Percentiles rank a stretch among this genome's conserved stretches.
Conservation (phyloP, 2,797 vertebrate species). For the Thalassophryne amazonica region DNA sequence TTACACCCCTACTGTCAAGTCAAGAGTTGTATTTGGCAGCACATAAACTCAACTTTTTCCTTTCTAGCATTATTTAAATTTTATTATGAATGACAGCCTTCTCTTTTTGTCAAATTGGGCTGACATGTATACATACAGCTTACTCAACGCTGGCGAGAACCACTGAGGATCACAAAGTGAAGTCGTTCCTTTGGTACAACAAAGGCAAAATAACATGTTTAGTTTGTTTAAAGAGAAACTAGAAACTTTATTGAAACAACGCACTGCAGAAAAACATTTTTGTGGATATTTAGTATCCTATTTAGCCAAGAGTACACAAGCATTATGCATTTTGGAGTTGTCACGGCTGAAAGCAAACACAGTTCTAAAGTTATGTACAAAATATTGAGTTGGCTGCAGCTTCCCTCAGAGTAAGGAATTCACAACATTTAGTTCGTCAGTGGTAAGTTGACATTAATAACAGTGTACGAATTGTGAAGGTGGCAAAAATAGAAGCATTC, state of each 20-base stretch:
- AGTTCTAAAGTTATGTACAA: slow-evolving; percentile 76
- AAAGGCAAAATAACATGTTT: slow-evolving; percentile 81
- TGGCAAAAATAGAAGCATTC: slow-evolving; percentile 49
- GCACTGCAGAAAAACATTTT: slow-evolving; percentile 80
- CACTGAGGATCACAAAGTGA: slow-evolving; percentile 63
- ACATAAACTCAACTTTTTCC: slow-evolving; percentile 77
- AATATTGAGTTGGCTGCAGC: slow-evolving; percentile 70
- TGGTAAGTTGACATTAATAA: slow-evolving; percentile 39
- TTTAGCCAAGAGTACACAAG: slow-evolving; percentile 82
- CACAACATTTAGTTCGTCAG: slow-evolving; percentile 41
- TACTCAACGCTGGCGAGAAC: slow-evolving; percentile 52
- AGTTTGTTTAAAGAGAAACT: slow-evolving; percentile 78
- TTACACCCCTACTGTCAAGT: too few species aligned
- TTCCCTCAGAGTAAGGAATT: slow-evolving; percentile 47
- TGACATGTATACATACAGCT: slow-evolving; percentile 64
- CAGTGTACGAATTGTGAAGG: slow-evolving; percentile 40
- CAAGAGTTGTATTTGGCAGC: slow-evolving; percentile 75
- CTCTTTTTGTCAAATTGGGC: slow-evolving; percentile 30
- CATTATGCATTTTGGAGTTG: slow-evolving; percentile 74
- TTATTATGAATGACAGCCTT: too few species aligned
- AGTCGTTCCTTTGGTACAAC: slow-evolving; percentile 73
- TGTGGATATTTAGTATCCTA: slow-evolving; percentile 81
- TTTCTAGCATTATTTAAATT: too few species aligned
- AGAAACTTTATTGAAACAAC: slow-evolving; percentile 84
- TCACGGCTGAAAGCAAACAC: slow-evolving; percentile 74